Evolutionary conservation across 2,888 invertebrate species (phyloP), one percentile per base, ranked within the genome.

Genomic region (Calliopum simillimum): DNA sequence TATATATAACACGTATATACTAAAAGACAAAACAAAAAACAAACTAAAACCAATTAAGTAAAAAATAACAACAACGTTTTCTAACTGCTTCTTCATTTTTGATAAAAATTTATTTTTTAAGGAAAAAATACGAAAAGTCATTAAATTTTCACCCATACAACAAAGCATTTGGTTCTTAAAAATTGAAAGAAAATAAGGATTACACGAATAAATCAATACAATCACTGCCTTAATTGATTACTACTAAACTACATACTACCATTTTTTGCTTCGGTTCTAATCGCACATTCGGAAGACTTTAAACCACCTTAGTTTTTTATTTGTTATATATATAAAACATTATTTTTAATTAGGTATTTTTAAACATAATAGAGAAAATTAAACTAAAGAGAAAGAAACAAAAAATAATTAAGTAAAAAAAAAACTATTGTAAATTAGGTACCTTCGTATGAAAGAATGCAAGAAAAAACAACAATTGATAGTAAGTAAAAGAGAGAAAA

Each of bases 391-490:
- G 23, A 47, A 46, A 46, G 61, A 13, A 61, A 55, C 25, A 70
- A 46, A 55, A 16, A 55, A 46, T 63, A 68, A 64, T 43, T 51
- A 59, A 63, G 55, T 21, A 63, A 68, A 71, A 67, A 65, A 14
- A 74, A 68, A 81, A 82, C 83, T 84, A 82, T 80, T 84, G 85
- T 83, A 83, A 84, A 84, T 85, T 85, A 83, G 85, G 84, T 83
- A 84, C 82, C 84, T 85, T 82, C 73, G 69, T 79, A 74, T 73
- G 68, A 71, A 69, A 69, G 64, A 72, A 74, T 71, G 71, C 64
- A 70, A 59, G 33, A 53, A 74, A 63, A 61, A 43, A 58, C 56
- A 21, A 70, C 63, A 68, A 68, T 73, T 61, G 41, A 70, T 59
- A 67, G 67, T n/a, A 49, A 59, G 21, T 58, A 66, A 66, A n/a